Evolutionary conservation across 2,113 vertebrate genomes (phyloP).

Genomic region (Grammomys surdaster): DNA sequence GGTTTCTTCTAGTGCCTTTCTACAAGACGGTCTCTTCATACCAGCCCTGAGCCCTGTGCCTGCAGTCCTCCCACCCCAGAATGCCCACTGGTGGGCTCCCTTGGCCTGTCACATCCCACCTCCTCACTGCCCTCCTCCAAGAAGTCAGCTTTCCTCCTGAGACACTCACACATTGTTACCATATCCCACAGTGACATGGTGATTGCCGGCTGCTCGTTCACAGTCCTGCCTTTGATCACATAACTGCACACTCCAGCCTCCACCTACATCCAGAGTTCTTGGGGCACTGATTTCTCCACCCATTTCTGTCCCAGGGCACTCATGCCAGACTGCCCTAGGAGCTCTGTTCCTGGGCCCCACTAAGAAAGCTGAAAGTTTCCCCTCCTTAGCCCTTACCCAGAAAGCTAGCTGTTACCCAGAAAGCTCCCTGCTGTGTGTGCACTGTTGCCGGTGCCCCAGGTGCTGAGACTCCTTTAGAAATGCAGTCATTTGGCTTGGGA

Average conservation of each 20-base stretch:
- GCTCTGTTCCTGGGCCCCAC: neutral
- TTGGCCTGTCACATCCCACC: neutral
- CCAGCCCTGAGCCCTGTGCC: neutral
- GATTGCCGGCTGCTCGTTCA: neutral
- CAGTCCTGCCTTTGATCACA: neutral
- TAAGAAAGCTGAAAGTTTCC: neutral
- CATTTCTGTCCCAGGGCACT: neutral
- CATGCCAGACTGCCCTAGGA: neutral
- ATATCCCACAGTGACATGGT: fast-evolving
- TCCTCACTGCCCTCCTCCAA: neutral
- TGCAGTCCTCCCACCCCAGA: neutral
- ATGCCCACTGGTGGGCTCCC: neutral
- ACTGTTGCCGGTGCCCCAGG: neutral
- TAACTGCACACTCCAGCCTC: neutral
- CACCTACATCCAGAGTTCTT: conserved; percentile 10
- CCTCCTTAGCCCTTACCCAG: neutral
- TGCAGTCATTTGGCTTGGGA: neutral
- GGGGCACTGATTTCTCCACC: neutral
- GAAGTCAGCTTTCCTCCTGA: neutral
- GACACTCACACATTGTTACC: neutral
- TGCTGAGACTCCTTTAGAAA: conserved; percentile 9
- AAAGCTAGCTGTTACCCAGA: neutral
- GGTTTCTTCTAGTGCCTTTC: neutral
- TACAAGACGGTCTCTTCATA: neutral
- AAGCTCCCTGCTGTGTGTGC: neutral